These are phyloP conservation scores for Margaritifera margaritifera DNA, from an alignment of 2,888 invertebrate species.

Conservation along the genomic window DNA sequence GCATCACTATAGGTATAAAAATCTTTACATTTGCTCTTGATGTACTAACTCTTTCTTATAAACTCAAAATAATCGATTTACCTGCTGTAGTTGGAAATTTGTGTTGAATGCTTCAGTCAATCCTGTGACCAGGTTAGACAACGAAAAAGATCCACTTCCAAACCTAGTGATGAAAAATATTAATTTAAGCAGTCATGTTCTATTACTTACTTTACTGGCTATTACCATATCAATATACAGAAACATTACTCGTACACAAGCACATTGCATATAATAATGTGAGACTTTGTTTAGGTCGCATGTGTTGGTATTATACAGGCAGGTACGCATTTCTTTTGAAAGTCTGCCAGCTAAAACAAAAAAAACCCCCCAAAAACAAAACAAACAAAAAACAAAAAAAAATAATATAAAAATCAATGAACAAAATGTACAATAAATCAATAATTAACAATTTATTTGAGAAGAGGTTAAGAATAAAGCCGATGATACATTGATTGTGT, in stretches of 20 bases:
- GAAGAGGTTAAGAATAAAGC: too few species aligned
- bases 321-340: too few species aligned
- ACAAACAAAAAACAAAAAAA: too few species aligned
- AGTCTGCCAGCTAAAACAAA: too few species aligned
- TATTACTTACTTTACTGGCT: not conserved
- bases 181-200: not conserved
- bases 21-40: not conserved
- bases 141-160: slow-evolving; percentile 76
- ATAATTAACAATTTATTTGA: too few species aligned
- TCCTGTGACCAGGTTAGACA: slow-evolving; percentile 83
- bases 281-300: too few species aligned
- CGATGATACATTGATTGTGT: too few species aligned
- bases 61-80: slow-evolving; percentile 63
- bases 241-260: not conserved
- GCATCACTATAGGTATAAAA: not conserved
- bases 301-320: too few species aligned
- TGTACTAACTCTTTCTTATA: not conserved
- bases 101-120: slow-evolving; percentile 84
- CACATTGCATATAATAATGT: too few species aligned
- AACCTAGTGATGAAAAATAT: slow-evolving; percentile 50
- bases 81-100: slow-evolving; percentile 84
- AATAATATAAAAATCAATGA: too few species aligned
- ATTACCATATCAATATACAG: not conserved
- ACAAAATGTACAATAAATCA: too few species aligned
- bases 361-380: too few species aligned